Percentiles rank a stretch among this genome's conserved stretches.
These are phyloP conservation scores for Clarias pachynema DNA, from an alignment of 2,797 vertebrate genomes.

Conservation along the genomic window DNA sequence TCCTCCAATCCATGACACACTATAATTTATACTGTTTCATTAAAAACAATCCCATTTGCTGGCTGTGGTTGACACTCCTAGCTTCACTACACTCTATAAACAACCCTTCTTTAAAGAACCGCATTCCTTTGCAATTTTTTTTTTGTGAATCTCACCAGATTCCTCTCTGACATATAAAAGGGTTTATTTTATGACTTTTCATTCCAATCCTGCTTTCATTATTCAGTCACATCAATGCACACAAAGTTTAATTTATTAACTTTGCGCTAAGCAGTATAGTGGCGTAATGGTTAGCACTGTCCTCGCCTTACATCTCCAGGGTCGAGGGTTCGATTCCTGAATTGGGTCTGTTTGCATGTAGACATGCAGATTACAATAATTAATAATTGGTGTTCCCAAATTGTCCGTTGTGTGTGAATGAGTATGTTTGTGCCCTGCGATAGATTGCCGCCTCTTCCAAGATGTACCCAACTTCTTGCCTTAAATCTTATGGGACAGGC, in stretches of 20 bases:
- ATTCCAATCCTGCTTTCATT: background rate
- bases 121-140: constrained; percentile 40
- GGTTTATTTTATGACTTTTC: background rate
- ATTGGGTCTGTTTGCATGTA: too few relatives aligned
- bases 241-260: too few relatives aligned
- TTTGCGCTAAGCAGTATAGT: background rate
- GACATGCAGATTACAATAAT: too few relatives aligned
- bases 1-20: background rate
- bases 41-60: constrained; percentile 36
- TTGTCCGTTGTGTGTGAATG: too few relatives aligned
- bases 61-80: constrained; percentile 32
- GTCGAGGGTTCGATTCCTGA: too few relatives aligned
- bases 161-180: background rate
- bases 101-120: constrained; percentile 26
- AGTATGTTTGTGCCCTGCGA: too few relatives aligned
- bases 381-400: too few relatives aligned
- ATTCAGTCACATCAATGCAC: background rate
- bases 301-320: too few relatives aligned
- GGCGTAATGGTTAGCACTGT: too few relatives aligned
- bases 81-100: constrained; percentile 31
- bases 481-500: too few relatives aligned
- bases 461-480: too few relatives aligned
- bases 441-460: too few relatives aligned
- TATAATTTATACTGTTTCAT: constrained; percentile 27
- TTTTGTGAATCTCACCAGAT: background rate